Evolutionary conservation across 2,113 vertebrate species (phyloP).

Genomic region (Nothocercus nigrocapillus): DNA sequence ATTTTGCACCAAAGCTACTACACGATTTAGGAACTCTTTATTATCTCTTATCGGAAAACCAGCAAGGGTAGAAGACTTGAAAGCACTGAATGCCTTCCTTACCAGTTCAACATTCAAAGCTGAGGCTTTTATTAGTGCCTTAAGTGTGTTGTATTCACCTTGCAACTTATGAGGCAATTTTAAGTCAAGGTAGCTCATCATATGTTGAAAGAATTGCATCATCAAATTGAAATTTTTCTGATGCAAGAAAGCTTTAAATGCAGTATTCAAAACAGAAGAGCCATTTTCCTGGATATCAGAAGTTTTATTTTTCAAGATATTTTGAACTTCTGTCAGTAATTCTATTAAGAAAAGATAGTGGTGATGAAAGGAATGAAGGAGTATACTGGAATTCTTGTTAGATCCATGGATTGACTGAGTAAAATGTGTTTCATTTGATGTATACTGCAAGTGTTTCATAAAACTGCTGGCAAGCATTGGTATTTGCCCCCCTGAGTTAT

Average conservation of each 20-base stretch:
- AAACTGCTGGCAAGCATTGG: conserved; percentile 1
- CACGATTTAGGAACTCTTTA: conserved; percentile 4
- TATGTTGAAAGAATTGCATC: background rate
- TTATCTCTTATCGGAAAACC: background rate
- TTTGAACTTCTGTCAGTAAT: conserved; percentile 54
- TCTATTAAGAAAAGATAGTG: background rate
- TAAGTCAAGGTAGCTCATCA: conserved; percentile 22
- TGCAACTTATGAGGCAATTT: background rate
- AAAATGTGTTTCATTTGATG: conserved; percentile 22
- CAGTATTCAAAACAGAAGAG: background rate
- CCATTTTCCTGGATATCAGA: background rate
- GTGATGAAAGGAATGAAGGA: conserved; percentile 7
- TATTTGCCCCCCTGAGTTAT: conserved; percentile 38
- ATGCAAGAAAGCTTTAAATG: background rate
- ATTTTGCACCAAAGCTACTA: background rate
- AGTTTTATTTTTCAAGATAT: conserved; percentile 2
- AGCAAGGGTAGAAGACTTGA: background rate
- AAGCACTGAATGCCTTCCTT: conserved; percentile 4
- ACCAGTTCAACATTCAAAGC: conserved; percentile 27
- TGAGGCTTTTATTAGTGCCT: background rate
- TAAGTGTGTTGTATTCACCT: background rate
- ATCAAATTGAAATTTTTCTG: conserved; percentile 4
- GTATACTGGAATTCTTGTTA: background rate
- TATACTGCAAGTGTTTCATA: background rate
- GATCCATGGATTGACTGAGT: background rate